These are phyloP conservation scores for Gonatopus flavifemur DNA, from an alignment of 1,140 invertebrate species.

Conservation along the genomic window DNA sequence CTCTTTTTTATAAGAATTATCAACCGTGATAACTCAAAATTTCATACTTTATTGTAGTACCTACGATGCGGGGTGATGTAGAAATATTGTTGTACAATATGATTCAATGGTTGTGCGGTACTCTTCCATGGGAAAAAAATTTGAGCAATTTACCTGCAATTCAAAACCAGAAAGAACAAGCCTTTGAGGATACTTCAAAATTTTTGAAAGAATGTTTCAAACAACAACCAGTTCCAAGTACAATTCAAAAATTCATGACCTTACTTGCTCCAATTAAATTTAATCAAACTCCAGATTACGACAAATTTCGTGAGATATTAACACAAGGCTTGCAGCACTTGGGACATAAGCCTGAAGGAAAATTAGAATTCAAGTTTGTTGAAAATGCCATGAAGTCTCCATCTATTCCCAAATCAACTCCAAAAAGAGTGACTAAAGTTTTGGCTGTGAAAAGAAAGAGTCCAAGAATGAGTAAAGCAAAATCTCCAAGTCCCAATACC, in stretches of 20 bases:
- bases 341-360: slow-evolving; percentile 38
- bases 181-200: slow-evolving; percentile 64
- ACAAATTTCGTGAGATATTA: slow-evolving; percentile 45
- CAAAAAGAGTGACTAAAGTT: slow-evolving; percentile 22
- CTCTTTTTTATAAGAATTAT: slow-evolving; percentile 1
- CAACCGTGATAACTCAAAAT: neutral
- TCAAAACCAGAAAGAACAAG: slow-evolving; percentile 72
- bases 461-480: slow-evolving; percentile 20
- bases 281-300: slow-evolving; percentile 47
- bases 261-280: slow-evolving; percentile 39
- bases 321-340: slow-evolving; percentile 41
- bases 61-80: slow-evolving; percentile 84
- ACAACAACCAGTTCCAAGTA: slow-evolving; percentile 53
- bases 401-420: slow-evolving; percentile 5
- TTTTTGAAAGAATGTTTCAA: slow-evolving; percentile 68
- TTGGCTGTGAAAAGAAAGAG: slow-evolving; percentile 17
- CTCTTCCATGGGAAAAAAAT: slow-evolving; percentile 80
- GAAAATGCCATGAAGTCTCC: neutral
- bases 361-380: slow-evolving; percentile 39
- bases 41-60: slow-evolving; percentile 58
- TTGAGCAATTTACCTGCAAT: slow-evolving; percentile 67
- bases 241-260: slow-evolving; percentile 40
- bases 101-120: slow-evolving; percentile 83
- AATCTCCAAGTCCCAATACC: slow-evolving; percentile 8
- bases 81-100: slow-evolving; percentile 93